Evolutionary conservation across 2,113 vertebrate genomes (phyloP).

Genomic region (Tringa solitaria): DNA sequence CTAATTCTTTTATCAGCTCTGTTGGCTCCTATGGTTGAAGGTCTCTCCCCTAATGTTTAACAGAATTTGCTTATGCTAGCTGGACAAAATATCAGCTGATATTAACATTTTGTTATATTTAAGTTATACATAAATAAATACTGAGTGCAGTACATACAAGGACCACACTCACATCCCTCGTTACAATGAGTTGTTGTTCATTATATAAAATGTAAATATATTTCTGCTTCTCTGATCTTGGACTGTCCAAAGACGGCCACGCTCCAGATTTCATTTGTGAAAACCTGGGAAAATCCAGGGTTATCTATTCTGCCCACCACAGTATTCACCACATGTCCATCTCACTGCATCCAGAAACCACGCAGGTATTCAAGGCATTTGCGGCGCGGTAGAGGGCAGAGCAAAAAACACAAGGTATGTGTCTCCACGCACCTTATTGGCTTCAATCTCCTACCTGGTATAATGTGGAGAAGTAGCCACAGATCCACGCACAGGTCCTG

Average conservation of each 20-base stretch:
- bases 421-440: background rate
- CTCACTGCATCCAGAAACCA: background rate
- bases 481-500: background rate
- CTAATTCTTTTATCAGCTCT: constrained; percentile 24
- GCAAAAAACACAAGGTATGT: background rate
- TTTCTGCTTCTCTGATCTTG: background rate
- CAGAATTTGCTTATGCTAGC: background rate
- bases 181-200: background rate
- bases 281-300: background rate
- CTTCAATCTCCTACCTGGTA: background rate
- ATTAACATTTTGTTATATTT: background rate
- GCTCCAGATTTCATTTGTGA: background rate
- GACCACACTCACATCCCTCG: background rate
- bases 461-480: background rate
- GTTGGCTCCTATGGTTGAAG: background rate
- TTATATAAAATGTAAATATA: background rate
- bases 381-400: background rate
- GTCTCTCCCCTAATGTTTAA: background rate
- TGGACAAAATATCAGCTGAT: background rate
- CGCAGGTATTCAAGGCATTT: background rate
- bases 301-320: background rate
- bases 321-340: background rate
- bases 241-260: background rate
- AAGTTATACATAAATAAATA: background rate
- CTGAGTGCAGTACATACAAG: background rate